Evolutionary conservation across 2,888 invertebrate genomes (phyloP), one percentile per base, ranked within the genome.

Genomic region (Steinernema scapterisci): DNA sequence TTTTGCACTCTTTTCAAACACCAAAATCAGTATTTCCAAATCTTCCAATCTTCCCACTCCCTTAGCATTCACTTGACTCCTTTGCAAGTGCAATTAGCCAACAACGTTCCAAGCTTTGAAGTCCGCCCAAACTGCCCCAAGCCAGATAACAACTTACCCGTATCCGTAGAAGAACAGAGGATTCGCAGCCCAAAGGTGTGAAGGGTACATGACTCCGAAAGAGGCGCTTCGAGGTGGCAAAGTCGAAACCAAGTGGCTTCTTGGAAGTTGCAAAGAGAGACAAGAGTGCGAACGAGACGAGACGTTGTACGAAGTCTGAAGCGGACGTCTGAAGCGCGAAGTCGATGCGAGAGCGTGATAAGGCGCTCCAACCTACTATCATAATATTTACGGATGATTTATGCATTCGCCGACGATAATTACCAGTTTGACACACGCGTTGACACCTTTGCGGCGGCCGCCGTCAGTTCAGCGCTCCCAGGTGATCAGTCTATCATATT

Each of bases 401-500:
- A 63, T 63, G 63, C 63, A 16, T 25, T 27, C 63, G 63, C 63
- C 63, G 63, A 27, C 63, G 63, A 63, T 63, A 63, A 63, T 63
- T 63, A 63, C 63, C 63, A 63, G 63, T 63, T 63, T 63, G 63
- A 63, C 63, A 63, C 63, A 63, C 63, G 63, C 63, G 63, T 63
- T 63, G 63, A 63, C 63, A 63, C 63, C 63, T 63, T 63, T 63
- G 63, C 63, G 63, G 27, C 13, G 27, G 27, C 63, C 31, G 63
- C 38, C 38, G 38, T 38, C 38, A 38, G 9, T 9, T 38, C 38
- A 6, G 38, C 38, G 38, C 38, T 38, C 38, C 38, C 38, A 9
- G 38, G 38, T 38, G 38, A 38, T 38, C 38, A 38, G 38, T 38
- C 38, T 38, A n/a, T n/a, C n/a, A n/a, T 38, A 38, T 38, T 38